Evolutionary conservation across 2,113 vertebrate genomes (phyloP).

Genomic region (Centropus unirufus): DNA sequence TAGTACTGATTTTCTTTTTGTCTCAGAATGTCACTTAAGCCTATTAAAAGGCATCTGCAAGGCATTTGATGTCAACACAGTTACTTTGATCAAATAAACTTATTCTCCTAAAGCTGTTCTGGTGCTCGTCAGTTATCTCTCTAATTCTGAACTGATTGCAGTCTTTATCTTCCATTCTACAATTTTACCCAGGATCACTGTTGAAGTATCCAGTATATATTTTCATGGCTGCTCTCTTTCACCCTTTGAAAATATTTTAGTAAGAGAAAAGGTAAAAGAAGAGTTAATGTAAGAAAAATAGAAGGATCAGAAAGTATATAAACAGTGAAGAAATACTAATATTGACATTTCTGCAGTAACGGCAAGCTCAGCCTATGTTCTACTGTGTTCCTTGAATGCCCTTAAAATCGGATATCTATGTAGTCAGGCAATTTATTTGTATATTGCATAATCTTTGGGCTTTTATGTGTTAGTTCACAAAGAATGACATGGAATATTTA

Average conservation of each 20-base stretch:
- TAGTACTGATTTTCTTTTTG: not conserved
- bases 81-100: constrained; percentile 29
- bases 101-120: not conserved
- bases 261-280: not conserved
- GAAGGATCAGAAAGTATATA: not conserved
- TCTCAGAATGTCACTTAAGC: not conserved
- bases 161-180: not conserved
- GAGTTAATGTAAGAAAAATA: not conserved
- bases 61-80: not conserved
- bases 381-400: not conserved
- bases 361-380: not conserved
- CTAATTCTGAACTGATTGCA: not conserved
- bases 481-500: not conserved
- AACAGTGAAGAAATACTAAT: not conserved
- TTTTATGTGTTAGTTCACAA: not conserved
- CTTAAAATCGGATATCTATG: not conserved
- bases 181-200: not conserved
- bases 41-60: not conserved
- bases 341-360: not conserved
- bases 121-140: not conserved
- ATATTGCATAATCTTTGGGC: not conserved
- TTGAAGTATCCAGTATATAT: not conserved
- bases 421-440: not conserved
- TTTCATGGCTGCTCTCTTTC: not conserved
- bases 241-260: not conserved